These are phyloP conservation scores for Aeoliscus strigatus DNA, from an alignment of 2,797 vertebrate species.

Conservation along the genomic window DNA sequence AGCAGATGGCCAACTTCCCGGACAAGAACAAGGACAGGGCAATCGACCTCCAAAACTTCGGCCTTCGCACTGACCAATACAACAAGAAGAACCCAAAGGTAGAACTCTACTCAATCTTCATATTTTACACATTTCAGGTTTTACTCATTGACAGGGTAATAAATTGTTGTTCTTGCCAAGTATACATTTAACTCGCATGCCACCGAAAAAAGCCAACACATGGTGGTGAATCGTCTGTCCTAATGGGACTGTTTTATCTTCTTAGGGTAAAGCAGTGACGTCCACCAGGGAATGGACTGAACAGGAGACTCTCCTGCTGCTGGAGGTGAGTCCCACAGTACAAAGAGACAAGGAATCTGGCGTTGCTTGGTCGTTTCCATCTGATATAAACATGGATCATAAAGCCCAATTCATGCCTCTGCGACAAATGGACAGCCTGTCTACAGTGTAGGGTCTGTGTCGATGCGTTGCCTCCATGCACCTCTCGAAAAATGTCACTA, in stretches of 20 bases:
- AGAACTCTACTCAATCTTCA: background rate
- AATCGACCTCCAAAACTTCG: slow-evolving; percentile 92
- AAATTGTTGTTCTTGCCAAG: too few relatives aligned
- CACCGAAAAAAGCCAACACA: background rate
- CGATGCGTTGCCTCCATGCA: too few relatives aligned
- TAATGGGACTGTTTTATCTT: slow-evolving; percentile 1
- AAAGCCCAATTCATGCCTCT: too few relatives aligned
- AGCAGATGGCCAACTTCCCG: slow-evolving; percentile 89
- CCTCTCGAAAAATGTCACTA: too few relatives aligned
- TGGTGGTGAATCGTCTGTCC: too few relatives aligned
- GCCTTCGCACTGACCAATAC: slow-evolving; percentile 90
- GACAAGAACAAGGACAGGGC: slow-evolving; percentile 93
- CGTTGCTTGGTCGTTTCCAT: too few relatives aligned
- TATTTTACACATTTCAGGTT: background rate
- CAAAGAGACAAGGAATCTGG: background rate
- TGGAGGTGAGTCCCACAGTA: slow-evolving; percentile 80
- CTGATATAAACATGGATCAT: too few relatives aligned
- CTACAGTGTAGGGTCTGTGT: too few relatives aligned
- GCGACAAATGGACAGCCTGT: too few relatives aligned
- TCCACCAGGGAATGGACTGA: slow-evolving; percentile 94
- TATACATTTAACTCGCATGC: too few relatives aligned
- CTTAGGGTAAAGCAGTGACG: slow-evolving; percentile 81
- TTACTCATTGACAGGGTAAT: background rate
- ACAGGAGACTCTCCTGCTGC: slow-evolving; percentile 90
- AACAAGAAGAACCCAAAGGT: slow-evolving; percentile 89